Conservation (phyloP, 1,140 invertebrate genomes). For the Telenomus remus region DNA sequence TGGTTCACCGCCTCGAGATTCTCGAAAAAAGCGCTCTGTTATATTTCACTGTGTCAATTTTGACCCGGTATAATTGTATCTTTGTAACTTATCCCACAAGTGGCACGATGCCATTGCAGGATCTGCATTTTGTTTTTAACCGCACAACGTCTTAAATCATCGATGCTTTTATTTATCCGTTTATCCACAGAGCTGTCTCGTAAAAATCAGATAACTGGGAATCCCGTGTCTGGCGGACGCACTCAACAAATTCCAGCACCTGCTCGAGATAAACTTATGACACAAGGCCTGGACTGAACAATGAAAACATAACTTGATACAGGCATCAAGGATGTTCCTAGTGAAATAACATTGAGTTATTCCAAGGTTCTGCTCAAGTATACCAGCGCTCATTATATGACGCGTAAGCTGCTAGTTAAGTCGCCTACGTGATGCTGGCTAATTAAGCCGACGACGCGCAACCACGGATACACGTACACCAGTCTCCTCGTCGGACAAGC, state of each 20-base stretch:
- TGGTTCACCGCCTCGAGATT: slow-evolving; percentile 39
- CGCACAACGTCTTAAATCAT: too few species aligned
- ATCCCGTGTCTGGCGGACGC: too few species aligned
- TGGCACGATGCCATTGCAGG: too few species aligned
- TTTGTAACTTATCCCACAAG: slow-evolving; percentile 18
- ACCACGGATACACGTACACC: slow-evolving; percentile 5
- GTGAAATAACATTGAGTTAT: slow-evolving; percentile 51
- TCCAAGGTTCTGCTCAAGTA: slow-evolving; percentile 37
- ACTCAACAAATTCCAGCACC: too few species aligned
- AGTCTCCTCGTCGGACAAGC: slow-evolving; percentile 24
- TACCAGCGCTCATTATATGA: slow-evolving; percentile 48
- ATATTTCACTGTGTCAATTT: slow-evolving; percentile 56
- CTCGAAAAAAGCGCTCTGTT: slow-evolving; percentile 43
- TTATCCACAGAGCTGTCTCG: too few species aligned
- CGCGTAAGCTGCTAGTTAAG: slow-evolving; percentile 58
- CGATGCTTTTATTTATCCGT: too few species aligned
- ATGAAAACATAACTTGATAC: slow-evolving; percentile 35
- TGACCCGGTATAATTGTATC: slow-evolving; percentile 37
- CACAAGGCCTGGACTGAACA: slow-evolving; percentile 13
- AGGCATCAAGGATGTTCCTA: slow-evolving; percentile 4
- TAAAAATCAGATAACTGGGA: too few species aligned
- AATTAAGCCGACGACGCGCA: slow-evolving; percentile 52
- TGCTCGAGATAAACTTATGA: too few species aligned
- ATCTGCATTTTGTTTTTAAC: too few species aligned
- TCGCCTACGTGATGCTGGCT: slow-evolving; percentile 52